Base-by-base conservation (phyloP, 2,888 invertebrate genomes). In the Sphaeridia pumilis region DNA sequence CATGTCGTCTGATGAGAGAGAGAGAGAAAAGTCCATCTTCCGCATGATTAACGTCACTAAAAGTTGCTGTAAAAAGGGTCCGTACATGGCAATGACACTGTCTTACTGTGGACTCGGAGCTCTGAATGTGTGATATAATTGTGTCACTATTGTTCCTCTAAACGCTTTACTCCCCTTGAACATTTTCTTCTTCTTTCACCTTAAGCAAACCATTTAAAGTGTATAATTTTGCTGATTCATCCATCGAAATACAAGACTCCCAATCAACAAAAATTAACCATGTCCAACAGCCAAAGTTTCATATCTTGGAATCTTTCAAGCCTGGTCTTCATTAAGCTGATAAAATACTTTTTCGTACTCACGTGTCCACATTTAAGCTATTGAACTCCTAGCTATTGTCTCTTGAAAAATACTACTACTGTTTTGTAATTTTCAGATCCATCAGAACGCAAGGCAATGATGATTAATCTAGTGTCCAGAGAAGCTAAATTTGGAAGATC, bases 11-110 rank as follows among this genome's bases (percentile, higher is more conserved):
- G n/a, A n/a, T n/a, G n/a, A n/a, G n/a, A n/a, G n/a, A n/a, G n/a
- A n/a, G 17, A 14, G 17, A 38, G 20, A 38, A 38, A 17, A 7
- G 12, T 5, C 12, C 38, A 38, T 38, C 38, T 38, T 38, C 38
- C 38, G 20, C 38, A 38, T 38, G 38, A 38, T 38, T 38, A 38
- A 38, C 38, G 38, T 38, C 38, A 38, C 10, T 17, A 38, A 38
- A 38, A 38, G 7, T 14, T 17, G 20, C 12, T 38, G 38, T 38
- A 38, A 14, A 17, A 38, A n/a, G n/a, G n/a, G n/a, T 38, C 38
- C 38, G 7, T 38, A 38, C 17, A 38, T 38, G 38, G 38, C 38
- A 38, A 38, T 38, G 38, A 38, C 38, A 38, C 20, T 38, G 12
- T 38, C 5, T 14, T 7, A 31, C 14, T 10, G 14, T 14, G 20